A percentile compares a stretch with the other conserved stretches of the same genome.
Evolutionary conservation across 2,113 vertebrate genomes (phyloP).

Genomic region (Beaufortia kweichowensis): DNA sequence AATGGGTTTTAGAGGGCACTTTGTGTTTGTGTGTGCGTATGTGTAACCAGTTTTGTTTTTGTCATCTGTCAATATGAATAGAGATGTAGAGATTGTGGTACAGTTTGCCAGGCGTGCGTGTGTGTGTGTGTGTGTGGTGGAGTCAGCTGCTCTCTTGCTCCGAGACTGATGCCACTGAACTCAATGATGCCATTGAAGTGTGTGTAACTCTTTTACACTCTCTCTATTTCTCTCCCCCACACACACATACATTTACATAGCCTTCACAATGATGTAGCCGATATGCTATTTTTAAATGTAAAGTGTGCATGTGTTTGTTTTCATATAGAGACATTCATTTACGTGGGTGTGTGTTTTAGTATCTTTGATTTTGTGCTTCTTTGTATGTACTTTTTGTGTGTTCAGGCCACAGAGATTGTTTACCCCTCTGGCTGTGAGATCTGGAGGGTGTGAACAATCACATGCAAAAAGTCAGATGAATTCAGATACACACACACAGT

Average conservation of each 20-base stretch:
- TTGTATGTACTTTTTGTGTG: slow-evolving; percentile 28
- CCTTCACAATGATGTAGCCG: not conserved
- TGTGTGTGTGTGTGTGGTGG: not conserved
- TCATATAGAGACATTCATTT: not conserved
- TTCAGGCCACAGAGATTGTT: slow-evolving; percentile 57
- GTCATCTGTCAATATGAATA: slow-evolving; percentile 4
- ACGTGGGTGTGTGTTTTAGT: not conserved
- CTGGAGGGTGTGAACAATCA: slow-evolving; percentile 59
- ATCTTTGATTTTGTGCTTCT: slow-evolving; percentile 20
- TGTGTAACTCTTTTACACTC: not conserved
- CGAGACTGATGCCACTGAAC: slow-evolving; percentile 1
- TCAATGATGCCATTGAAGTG: slow-evolving; percentile 41
- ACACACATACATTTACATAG: slow-evolving; percentile 9
- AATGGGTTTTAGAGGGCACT: not conserved
- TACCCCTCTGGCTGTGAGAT: slow-evolving; percentile 66
- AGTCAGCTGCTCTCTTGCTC: slow-evolving; percentile 6
- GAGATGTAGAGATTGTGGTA: slow-evolving; percentile 25
- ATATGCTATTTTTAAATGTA: slow-evolving; percentile 14
- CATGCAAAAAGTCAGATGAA: slow-evolving; percentile 55
- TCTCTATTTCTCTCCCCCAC: not conserved
- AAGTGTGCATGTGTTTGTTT: slow-evolving; percentile 1
- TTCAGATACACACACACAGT: not conserved
- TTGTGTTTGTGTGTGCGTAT: not conserved
- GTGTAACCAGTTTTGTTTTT: not conserved
- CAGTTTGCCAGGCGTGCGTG: not conserved